Conservation (phyloP, 2,888 invertebrate species). For the Erpobdella octoculata region DNA sequence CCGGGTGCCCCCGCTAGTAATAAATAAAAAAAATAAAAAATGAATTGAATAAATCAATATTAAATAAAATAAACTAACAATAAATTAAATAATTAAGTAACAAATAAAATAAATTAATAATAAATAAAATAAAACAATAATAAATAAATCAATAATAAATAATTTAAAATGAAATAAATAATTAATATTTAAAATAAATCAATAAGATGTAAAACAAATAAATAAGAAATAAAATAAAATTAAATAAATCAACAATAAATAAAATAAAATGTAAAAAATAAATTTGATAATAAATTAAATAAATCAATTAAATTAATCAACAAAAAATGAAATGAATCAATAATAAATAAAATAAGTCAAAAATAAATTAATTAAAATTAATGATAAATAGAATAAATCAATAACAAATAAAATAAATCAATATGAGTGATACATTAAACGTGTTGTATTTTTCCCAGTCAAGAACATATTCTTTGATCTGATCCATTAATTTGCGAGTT, state of each 20-base stretch:
- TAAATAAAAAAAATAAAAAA: neutral
- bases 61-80: neutral
- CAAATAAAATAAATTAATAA: neutral
- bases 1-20: neutral
- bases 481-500: too few relatives aligned
- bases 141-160: neutral
- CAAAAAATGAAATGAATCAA: neutral
- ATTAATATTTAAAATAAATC: neutral
- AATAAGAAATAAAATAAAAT: neutral
- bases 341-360: neutral
- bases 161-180: neutral
- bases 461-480: too few relatives aligned
- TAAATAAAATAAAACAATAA: neutral
- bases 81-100: neutral
- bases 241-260: neutral
- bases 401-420: neutral
- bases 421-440: too few relatives aligned
- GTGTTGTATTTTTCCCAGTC: too few relatives aligned
- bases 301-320: neutral
- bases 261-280: neutral
- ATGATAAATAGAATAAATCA: neutral
- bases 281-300: neutral
- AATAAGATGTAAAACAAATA: neutral
- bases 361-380: neutral
- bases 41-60: neutral